Evolutionary conservation across 2,888 invertebrate species (phyloP).

Genomic region (Operophtera brumata): DNA sequence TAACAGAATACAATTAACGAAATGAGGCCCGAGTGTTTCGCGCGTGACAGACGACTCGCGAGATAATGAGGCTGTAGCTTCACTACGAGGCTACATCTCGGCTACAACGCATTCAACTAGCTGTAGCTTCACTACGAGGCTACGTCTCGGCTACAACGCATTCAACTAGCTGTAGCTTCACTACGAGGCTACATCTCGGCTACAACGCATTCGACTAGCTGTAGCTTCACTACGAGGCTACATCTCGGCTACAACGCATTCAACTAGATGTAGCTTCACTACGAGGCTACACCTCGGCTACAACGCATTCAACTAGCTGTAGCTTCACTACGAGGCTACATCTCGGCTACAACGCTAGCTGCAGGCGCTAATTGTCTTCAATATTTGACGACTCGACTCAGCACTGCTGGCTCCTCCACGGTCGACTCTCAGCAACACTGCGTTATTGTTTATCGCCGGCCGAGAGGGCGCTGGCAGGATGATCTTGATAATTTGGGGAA

Average conservation of each 20-base stretch:
- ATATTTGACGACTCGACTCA: too few relatives aligned
- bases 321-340: neutral
- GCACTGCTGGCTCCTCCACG: too few relatives aligned
- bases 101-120: neutral
- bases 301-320: neutral
- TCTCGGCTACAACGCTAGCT: neutral
- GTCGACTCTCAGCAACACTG: too few relatives aligned
- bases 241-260: neutral
- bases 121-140: too few relatives aligned
- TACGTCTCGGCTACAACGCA: neutral
- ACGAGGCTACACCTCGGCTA: neutral
- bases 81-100: neutral
- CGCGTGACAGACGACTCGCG: conserved; percentile 14
- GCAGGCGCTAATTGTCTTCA: too few relatives aligned
- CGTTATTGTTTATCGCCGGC: too few relatives aligned
- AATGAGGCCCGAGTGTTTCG: conserved; percentile 15
- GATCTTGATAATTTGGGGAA: too few relatives aligned
- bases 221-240: neutral
- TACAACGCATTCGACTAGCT: neutral
- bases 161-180: neutral
- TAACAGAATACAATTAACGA: conserved; percentile 26
- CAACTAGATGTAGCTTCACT: neutral
- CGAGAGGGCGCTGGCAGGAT: too few relatives aligned
- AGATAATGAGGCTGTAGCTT: conserved; percentile 11
- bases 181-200: neutral